Evolutionary conservation across 2,888 invertebrate species (phyloP), one percentile per base, ranked within the genome.

Genomic region (Hipparchia sbordonii): DNA sequence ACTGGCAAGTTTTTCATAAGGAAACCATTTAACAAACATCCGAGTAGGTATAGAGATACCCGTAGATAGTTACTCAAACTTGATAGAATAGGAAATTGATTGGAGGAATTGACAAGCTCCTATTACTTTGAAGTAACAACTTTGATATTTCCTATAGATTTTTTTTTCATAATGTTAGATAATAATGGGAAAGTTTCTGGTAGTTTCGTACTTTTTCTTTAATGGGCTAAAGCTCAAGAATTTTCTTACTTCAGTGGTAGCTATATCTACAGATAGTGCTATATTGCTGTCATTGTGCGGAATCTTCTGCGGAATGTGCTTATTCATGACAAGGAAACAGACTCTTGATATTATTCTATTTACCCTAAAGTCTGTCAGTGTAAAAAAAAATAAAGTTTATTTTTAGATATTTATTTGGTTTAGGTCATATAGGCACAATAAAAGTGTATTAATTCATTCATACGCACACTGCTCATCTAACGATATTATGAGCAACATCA

Each of bases 1-100:
- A 72, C 67, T 65, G 59, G 63, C 52, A 71, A 60, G 67, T 67
- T 70, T 70, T 69, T 69, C 63, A 67, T 71, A 57, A 76, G 75
- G 74, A 76, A 77, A 71, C 66, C 61, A 67, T 56, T 67, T 57
- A 13, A 1, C 67, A 46, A 13, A 56, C 57, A 57, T 67, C 57
- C 48, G 48, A 67, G 57, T 48, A 46, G 10, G 65, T 51, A 23
- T 23, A 60, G 59, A 60, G 39, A 2, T 39, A n/a, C 48, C 8
- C 48, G 56, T 56, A 56, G 6, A 56, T 39, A 12, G 5, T 1
- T 48, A 39, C 59, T 33, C 9, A 33, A 59, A 59, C 63, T 5
- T 65, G 9, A 51, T 9, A 23, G 1, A 7, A 56, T 54, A 72
- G 72, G 74, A 74, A 74, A 63, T 72, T 46, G 48, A 67, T 56